A percentile compares a stretch with the other conserved stretches of the same genome.
phyloP scores from a whole-genome alignment of 2,797 vertebrate species.

The Vipera ursinii region DNA sequence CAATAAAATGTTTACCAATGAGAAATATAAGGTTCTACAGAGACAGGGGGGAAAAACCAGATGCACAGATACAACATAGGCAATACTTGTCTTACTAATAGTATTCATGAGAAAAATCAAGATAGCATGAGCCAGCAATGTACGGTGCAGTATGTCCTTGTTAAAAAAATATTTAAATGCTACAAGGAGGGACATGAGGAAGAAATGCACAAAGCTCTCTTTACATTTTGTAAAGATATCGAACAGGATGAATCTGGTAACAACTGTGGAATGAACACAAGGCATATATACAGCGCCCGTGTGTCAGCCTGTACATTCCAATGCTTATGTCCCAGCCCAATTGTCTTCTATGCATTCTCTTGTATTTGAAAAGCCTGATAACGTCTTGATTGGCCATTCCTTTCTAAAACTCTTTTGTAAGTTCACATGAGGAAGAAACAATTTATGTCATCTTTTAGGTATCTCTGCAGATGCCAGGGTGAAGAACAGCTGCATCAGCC shows the following conservation, averaged over 20 bases:
- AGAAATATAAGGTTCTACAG: neutral
- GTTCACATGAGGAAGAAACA: neutral
- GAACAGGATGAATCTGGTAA: neutral
- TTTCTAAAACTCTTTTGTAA: neutral
- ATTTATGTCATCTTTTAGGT: neutral
- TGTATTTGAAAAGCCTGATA: neutral
- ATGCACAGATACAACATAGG: neutral
- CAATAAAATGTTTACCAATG: neutral
- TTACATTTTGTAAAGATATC: neutral
- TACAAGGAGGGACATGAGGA: neutral
- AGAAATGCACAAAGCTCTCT: neutral
- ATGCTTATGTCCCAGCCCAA: neutral
- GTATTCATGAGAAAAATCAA: neutral
- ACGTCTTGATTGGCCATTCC: neutral
- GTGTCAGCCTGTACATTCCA: neutral
- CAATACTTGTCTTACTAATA: neutral
- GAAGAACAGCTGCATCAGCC: neutral
- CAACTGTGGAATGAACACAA: neutral
- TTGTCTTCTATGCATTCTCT: neutral
- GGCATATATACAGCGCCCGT: neutral
- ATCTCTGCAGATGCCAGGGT: neutral
- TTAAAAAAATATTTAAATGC: neutral
- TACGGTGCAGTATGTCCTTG: neutral
- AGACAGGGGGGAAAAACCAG: neutral
- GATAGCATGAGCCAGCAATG: neutral